Evolutionary conservation across 2,888 invertebrate species (phyloP).

Genomic region (Argynnis bischoffii): DNA sequence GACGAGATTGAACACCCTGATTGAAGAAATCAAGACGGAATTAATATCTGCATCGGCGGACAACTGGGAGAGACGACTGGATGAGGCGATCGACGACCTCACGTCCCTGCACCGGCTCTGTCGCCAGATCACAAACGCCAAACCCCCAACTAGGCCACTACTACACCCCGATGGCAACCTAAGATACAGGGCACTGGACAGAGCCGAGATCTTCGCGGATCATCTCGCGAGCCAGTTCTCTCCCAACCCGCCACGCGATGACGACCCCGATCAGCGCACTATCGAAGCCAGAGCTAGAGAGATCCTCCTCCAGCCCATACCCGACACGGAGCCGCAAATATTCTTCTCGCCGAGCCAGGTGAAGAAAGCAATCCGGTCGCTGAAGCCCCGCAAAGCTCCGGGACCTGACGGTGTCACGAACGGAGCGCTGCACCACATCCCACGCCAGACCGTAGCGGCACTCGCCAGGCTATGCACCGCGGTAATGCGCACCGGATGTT

Average conservation of each 20-base stretch:
- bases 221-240: slow-evolving; percentile 27
- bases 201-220: slow-evolving; percentile 33
- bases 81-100: background rate
- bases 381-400: slow-evolving; percentile 36
- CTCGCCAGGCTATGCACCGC: slow-evolving; percentile 36
- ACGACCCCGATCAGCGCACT: background rate
- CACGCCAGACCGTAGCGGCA: slow-evolving; percentile 15
- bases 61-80: background rate
- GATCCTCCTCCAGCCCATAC: background rate
- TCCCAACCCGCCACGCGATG: background rate
- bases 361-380: background rate
- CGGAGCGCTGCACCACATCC: slow-evolving; percentile 26
- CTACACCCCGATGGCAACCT: slow-evolving; percentile 13
- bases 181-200: slow-evolving; percentile 22
- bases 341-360: slow-evolving; percentile 31
- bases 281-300: background rate
- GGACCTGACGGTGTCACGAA: slow-evolving; percentile 35
- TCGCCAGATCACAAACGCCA: background rate
- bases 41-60: background rate
- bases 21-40: background rate
- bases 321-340: background rate
- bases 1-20: background rate
- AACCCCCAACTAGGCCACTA: slow-evolving; percentile 8
- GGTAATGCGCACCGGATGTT: slow-evolving; percentile 34
- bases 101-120: background rate